Percentiles rank a stretch among this genome's conserved stretches.
Evolutionary conservation across 2,888 invertebrate genomes (phyloP).

Genomic region (Drosophila demipolita): DNA sequence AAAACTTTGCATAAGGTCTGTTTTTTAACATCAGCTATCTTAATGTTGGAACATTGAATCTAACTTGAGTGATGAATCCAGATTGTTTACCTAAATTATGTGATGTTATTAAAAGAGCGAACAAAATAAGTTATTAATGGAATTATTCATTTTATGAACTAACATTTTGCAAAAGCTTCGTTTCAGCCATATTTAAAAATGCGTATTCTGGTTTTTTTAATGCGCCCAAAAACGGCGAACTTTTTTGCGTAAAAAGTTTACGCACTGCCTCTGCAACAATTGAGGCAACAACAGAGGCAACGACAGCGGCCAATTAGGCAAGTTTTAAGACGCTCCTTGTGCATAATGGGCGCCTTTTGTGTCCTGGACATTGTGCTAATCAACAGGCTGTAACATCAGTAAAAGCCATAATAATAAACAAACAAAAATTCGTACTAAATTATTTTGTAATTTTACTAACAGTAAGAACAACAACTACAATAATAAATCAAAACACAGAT

Average conservation of each 20-base stretch:
- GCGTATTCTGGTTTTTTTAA: constrained; percentile 38
- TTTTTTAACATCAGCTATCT: neutral
- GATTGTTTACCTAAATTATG: neutral
- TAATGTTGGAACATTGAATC: neutral
- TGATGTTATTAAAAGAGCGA: neutral
- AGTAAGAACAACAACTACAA: constrained; percentile 1
- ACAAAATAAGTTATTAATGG: constrained; percentile 4
- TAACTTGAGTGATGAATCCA: neutral
- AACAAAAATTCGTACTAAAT: constrained; percentile 41
- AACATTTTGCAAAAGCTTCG: neutral
- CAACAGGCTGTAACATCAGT: constrained; percentile 33
- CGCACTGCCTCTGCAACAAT: constrained; percentile 3
- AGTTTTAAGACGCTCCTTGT: constrained; percentile 57
- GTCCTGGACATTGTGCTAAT: constrained; percentile 59
- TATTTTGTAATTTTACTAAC: constrained; percentile 59
- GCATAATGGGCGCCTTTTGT: constrained; percentile 57
- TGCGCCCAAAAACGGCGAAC: constrained; percentile 34
- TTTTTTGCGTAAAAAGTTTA: constrained; percentile 49
- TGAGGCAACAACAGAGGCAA: constrained; percentile 1
- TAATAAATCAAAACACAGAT: neutral
- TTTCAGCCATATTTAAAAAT: constrained; percentile 36
- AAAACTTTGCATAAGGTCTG: neutral
- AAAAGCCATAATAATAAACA: constrained; percentile 12
- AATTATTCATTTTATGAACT: constrained; percentile 5
- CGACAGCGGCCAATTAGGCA: constrained; percentile 50